Conservation (phyloP, 1,140 invertebrate species). For the Mactra quadrangularis region DNA sequence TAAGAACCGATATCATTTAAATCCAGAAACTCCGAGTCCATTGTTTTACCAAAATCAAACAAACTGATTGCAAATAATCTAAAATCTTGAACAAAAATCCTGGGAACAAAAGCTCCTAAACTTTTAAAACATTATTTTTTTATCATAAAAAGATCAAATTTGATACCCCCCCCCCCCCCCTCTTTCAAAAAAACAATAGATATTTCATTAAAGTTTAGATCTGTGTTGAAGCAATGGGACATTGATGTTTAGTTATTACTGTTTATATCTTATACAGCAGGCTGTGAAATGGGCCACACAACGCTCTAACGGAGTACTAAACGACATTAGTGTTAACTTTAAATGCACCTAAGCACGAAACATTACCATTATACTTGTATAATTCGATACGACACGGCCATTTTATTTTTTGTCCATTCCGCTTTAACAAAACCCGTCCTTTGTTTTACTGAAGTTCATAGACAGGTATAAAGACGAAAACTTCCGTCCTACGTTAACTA, state of each 20-base stretch:
- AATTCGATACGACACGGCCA: slow-evolving; percentile 47
- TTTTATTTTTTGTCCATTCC: slow-evolving; percentile 41
- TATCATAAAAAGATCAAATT: slow-evolving; percentile 54
- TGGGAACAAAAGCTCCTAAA: slow-evolving; percentile 38
- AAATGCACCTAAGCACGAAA: slow-evolving; percentile 53
- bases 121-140: slow-evolving; percentile 46
- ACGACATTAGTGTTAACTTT: slow-evolving; percentile 17
- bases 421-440: slow-evolving; percentile 22
- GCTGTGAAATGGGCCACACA: slow-evolving; percentile 58
- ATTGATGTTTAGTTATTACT: slow-evolving; percentile 26
- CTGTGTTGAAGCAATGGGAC: slow-evolving; percentile 4
- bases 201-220: slow-evolving; percentile 41
- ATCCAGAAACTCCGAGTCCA: not conserved
- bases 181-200: slow-evolving; percentile 58
- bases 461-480: slow-evolving; percentile 19
- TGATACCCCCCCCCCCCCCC: too few relatives aligned
- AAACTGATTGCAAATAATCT: slow-evolving; percentile 7
- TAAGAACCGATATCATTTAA: slow-evolving; percentile 38
- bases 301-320: slow-evolving; percentile 37
- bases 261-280: slow-evolving; percentile 33
- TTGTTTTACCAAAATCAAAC: slow-evolving; percentile 43
- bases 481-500: slow-evolving; percentile 18
- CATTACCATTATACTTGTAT: slow-evolving; percentile 34
- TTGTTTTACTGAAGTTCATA: slow-evolving; percentile 29
- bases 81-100: too few relatives aligned